Base-by-base conservation (phyloP, 2,113 vertebrate genomes). In the Bujurquina vittata region DNA sequence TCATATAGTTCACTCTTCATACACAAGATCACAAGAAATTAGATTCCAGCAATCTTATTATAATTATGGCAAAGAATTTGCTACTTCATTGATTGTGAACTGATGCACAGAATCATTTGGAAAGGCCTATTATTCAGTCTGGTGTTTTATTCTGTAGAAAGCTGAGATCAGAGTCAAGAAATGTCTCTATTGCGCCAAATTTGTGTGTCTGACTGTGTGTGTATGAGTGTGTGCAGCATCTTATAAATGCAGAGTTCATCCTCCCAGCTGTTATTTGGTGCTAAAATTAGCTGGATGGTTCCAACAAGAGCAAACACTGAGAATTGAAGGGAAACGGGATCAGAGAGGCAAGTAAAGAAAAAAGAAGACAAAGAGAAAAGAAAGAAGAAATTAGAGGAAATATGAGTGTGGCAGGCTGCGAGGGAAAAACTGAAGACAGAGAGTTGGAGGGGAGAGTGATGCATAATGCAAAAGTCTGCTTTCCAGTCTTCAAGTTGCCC, bases 381-480 rank as follows among this genome's bases (percentile, higher is more conserved):
- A 23, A 20, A 77, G 20, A 54, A 78, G 43, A 55, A 78, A 62
- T 43, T 17, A 49, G 22, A 60, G 26, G 11, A 55, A 77, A 57
- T 43, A 67, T 61, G 17, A 15, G 56, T 8, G 20, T 1, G n/a
- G 17, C 7, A 78, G 60, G 81, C 6, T 55, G 52, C 33, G 23
- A 37, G 33, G 58, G 15, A 22, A 22, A 60, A 37, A 31, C 5
- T 63, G 56, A 49, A 29, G 75, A 59, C 26, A 20, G 62, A 55
- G 35, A 60, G 72, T 35, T 22, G 72, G 49, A 26, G 17, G 52
- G 1, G 14, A 65, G 29, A 33, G 46, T 76, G 57, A 89, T 90
- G 86, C 88, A 90, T 90, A 84, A 87, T 92, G 79, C 74, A 92
- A 29, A 77, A 77, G 79, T 83, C 88, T 86, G 62, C 67, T 85